These are phyloP conservation scores for Conus betulinus DNA, from an alignment of 1,140 invertebrate species.

Conservation along the genomic window DNA sequence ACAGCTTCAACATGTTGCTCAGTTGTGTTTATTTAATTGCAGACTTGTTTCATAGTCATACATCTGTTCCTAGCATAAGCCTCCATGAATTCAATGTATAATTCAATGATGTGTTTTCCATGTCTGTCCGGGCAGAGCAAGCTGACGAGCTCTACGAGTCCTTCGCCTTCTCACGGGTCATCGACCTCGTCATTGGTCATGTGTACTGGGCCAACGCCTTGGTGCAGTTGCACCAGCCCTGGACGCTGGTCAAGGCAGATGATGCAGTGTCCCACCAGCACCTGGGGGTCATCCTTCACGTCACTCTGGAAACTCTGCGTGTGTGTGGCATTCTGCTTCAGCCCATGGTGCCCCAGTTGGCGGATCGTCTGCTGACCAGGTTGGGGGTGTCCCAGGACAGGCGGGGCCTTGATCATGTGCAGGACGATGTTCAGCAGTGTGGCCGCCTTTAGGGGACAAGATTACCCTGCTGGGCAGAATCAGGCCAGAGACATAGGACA, in stretches of 20 bases:
- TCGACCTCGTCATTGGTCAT: conserved; percentile 85
- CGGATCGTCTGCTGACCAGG: conserved; percentile 78
- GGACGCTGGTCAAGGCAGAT: conserved; percentile 84
- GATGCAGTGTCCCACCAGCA: conserved; percentile 71
- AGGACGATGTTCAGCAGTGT: not conserved
- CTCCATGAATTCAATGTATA: too few relatives aligned
- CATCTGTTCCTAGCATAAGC: too few relatives aligned
- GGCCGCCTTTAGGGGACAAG: not conserved
- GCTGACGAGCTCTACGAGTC: conserved; percentile 82
- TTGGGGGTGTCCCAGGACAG: conserved; percentile 65
- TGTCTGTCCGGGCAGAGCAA: conserved; percentile 53
- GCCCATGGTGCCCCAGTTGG: conserved; percentile 88
- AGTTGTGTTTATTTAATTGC: too few relatives aligned
- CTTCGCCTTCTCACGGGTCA: conserved; percentile 89
- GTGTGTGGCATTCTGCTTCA: conserved; percentile 68
- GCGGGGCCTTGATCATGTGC: conserved; percentile 40
- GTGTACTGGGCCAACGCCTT: conserved; percentile 89
- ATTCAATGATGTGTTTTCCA: not conserved
- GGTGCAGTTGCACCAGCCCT: conserved; percentile 90
- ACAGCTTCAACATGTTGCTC: too few relatives aligned
- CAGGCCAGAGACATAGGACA: not conserved
- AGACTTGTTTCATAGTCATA: too few relatives aligned
- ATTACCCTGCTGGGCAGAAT: conserved; percentile 9
- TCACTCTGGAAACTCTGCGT: conserved; percentile 87
- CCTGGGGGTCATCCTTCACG: conserved; percentile 85